phyloP scores from a whole-genome alignment of 2,797 vertebrate species.

The Menidia menidia region DNA sequence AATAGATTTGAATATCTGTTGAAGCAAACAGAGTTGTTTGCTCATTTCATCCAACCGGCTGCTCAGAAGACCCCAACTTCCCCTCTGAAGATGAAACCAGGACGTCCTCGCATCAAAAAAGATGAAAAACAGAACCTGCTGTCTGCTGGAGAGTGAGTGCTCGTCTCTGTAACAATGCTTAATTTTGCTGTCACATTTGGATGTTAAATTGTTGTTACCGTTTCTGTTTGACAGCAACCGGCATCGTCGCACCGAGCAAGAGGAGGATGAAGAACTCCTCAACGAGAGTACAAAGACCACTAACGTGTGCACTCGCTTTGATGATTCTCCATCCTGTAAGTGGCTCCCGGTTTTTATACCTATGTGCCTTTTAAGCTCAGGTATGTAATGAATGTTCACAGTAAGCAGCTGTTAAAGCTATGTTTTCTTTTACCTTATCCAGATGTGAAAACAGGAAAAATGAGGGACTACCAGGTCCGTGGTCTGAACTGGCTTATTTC shows the following conservation, averaged over 20 bases:
- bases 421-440: conserved; percentile 18
- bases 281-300: conserved; percentile 96
- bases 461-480: conserved; percentile 96
- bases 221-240: conserved; percentile 85
- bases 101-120: conserved; percentile 95
- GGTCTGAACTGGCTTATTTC: conserved; percentile 99
- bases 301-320: conserved; percentile 96
- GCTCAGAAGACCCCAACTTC: conserved; percentile 99
- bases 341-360: not conserved
- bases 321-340: conserved; percentile 97
- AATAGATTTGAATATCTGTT: conserved; percentile 99
- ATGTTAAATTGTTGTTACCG: not conserved
- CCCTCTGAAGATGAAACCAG: conserved; percentile 98
- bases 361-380: not conserved
- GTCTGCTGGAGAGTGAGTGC: conserved; percentile 95
- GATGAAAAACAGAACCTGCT: conserved; percentile 98
- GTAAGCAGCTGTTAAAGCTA: not conserved
- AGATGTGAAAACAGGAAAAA: conserved; percentile 95
- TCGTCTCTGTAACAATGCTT: not conserved
- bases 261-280: conserved; percentile 96
- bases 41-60: conserved; percentile 98
- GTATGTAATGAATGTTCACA: not conserved
- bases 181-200: not conserved
- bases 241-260: conserved; percentile 97
- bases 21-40: conserved; percentile 98